phyloP scores from a whole-genome alignment of 2,113 vertebrate genomes.

The Xenopus borealis region DNA sequence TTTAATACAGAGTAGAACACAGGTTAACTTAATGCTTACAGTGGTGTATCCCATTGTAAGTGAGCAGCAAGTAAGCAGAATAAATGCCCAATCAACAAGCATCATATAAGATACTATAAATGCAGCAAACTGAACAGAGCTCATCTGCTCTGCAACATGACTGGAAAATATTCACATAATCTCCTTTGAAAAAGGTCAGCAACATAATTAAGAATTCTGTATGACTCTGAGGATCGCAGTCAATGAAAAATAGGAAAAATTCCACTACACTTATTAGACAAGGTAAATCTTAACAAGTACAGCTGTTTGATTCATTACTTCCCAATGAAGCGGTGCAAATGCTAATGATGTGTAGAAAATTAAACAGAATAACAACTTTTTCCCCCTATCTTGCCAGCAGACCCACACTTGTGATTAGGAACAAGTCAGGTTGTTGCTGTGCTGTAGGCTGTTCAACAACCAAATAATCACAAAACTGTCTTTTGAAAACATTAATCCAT shows the following conservation, averaged over 20 bases:
- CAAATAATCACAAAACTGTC: conserved; percentile 24
- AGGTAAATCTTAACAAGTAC: conserved; percentile 24
- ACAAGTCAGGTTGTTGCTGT: conserved; percentile 14
- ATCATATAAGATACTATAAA: too few species aligned
- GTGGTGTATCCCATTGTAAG: too few species aligned
- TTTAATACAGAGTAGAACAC: too few species aligned
- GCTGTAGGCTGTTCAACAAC: conserved; percentile 12
- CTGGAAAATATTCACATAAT: too few species aligned
- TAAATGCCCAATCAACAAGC: too few species aligned
- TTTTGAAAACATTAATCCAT: conserved; percentile 10
- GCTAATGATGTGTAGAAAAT: conserved; percentile 32
- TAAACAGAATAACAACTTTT: conserved; percentile 31
- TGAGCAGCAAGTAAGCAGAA: too few species aligned
- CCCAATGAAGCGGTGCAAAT: conserved; percentile 29
- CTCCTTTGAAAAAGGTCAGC: background rate
- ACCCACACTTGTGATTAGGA: conserved; percentile 15
- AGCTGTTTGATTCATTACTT: conserved; percentile 35
- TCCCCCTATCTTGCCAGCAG: background rate
- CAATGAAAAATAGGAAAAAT: conserved; percentile 4
- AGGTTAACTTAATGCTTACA: too few species aligned
- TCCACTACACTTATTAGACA: conserved; percentile 13
- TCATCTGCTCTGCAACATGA: too few species aligned
- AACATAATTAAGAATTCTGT: background rate
- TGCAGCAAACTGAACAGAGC: too few species aligned
- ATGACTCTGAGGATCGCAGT: background rate